A percentile compares a stretch with the other conserved stretches of the same genome.
Evolutionary conservation across 2,797 vertebrate genomes (phyloP).

Genomic region (Eospalax fontanierii): DNA sequence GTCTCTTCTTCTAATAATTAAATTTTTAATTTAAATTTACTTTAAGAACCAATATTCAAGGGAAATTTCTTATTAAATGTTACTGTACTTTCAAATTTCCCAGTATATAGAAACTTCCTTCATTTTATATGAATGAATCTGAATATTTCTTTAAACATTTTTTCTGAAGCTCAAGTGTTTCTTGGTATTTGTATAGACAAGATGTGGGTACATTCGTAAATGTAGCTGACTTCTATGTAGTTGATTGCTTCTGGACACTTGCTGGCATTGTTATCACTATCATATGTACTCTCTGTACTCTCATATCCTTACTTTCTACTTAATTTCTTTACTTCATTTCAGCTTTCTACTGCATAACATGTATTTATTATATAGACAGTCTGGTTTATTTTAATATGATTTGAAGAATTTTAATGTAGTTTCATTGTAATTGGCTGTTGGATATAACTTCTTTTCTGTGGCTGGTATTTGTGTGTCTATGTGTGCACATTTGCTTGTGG

Average conservation of each 20-base stretch:
- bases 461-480: neutral
- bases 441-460: neutral
- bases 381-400: conserved; percentile 6
- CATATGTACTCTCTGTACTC: neutral
- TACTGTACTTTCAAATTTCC: conserved; percentile 77
- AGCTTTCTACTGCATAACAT: neutral
- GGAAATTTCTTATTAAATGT: conserved; percentile 82
- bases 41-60: conserved; percentile 74
- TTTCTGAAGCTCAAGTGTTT: conserved; percentile 48
- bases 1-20: conserved; percentile 77
- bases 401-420: neutral
- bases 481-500: neutral
- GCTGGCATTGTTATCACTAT: neutral
- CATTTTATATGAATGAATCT: conserved; percentile 62
- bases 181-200: neutral
- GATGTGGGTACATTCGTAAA: neutral
- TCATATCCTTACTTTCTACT: neutral
- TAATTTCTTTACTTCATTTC: conserved; percentile 40
- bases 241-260: conserved; percentile 6
- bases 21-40: conserved; percentile 83
- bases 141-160: conserved; percentile 38
- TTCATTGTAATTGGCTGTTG: neutral
- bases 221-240: neutral
- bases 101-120: conserved; percentile 71
- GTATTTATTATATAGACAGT: neutral